Evolutionary conservation across 1,140 invertebrate genomes (phyloP).

Genomic region (Bradynema listronoti): DNA sequence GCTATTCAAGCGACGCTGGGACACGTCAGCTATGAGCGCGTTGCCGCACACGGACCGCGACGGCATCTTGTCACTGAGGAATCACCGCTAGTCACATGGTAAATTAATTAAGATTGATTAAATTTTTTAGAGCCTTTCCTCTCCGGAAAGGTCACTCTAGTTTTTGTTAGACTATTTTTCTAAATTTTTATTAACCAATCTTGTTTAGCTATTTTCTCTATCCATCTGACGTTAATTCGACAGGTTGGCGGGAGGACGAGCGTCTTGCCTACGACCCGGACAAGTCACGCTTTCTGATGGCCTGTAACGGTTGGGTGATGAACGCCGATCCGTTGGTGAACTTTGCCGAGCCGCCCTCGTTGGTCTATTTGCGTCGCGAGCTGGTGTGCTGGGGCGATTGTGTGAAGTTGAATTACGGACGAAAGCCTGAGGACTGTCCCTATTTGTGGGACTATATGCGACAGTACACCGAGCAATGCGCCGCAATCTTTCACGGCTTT

Average conservation of each 20-base stretch:
- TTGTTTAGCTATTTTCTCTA: constrained; percentile 74
- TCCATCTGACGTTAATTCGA: constrained; percentile 58
- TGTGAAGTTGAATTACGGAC: constrained; percentile 86
- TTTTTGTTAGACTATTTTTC: too few species aligned
- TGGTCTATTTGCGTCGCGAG: constrained; percentile 78
- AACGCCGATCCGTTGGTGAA: constrained; percentile 83
- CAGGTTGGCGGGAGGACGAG: constrained; percentile 68
- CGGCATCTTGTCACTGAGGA: constrained; percentile 69
- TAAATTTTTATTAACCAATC: too few species aligned
- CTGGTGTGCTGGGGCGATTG: constrained; percentile 95
- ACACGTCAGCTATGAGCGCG: constrained; percentile 72
- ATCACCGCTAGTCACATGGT: constrained; percentile 72
- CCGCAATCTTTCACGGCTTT: constrained; percentile 83
- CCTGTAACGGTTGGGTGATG: constrained; percentile 99
- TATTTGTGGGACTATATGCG: constrained; percentile 90
- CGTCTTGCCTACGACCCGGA: constrained; percentile 66
- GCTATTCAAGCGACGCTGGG: constrained; percentile 74
- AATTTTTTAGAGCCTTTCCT: too few species aligned
- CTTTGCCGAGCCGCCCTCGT: constrained; percentile 77
- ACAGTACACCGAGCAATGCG: constrained; percentile 79
- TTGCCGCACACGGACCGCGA: constrained; percentile 75
- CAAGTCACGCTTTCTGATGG: constrained; percentile 71
- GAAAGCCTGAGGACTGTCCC: constrained; percentile 78
- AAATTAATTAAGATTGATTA: too few species aligned
- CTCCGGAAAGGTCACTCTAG: too few species aligned